Percentiles rank a stretch among this genome's conserved stretches.
Conservation (phyloP, 2,113 vertebrate species). For the Micromys minutus region DNA sequence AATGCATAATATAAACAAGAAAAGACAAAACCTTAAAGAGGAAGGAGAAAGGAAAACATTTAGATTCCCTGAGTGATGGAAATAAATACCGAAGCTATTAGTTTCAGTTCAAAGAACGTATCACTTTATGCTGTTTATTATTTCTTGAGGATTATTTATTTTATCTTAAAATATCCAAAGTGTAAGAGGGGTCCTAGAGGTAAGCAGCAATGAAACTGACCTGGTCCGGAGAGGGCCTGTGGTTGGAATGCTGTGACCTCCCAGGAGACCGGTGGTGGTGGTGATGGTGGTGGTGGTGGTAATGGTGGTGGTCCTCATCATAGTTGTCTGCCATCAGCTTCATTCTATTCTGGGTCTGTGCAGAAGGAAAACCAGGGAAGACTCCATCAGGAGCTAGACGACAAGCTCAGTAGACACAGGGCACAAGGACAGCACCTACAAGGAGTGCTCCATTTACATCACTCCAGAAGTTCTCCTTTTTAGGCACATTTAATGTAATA, state of each 20-base stretch:
- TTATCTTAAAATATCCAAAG: constrained; percentile 76
- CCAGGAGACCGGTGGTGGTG: constrained; percentile 91
- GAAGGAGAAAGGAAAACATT: constrained; percentile 83
- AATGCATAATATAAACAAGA: constrained; percentile 69
- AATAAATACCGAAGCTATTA: constrained; percentile 82
- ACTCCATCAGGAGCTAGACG: constrained; percentile 64
- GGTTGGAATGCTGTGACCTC: constrained; percentile 93
- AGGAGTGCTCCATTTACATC: background rate
- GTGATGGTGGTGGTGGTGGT: constrained; percentile 91
- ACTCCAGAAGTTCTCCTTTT: background rate
- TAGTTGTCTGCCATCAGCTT: constrained; percentile 98
- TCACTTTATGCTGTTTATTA: constrained; percentile 79
- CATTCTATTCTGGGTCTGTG: constrained; percentile 98
- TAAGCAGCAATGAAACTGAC: constrained; percentile 82
- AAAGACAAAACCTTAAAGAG: constrained; percentile 78
- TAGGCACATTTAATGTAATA: constrained; percentile 42
- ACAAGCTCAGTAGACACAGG: background rate
- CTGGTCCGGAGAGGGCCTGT: constrained; percentile 95
- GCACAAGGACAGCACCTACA: background rate
- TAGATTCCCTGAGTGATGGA: constrained; percentile 78
- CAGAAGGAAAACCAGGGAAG: constrained; percentile 71
- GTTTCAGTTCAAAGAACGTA: constrained; percentile 79
- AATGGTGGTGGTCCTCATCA: constrained; percentile 95
- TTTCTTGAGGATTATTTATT: constrained; percentile 79
- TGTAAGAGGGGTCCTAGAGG: constrained; percentile 60